Evolutionary conservation across 2,113 vertebrate species (phyloP), one percentile per base, ranked within the genome.

Genomic region (Butastur rufipennis): DNA sequence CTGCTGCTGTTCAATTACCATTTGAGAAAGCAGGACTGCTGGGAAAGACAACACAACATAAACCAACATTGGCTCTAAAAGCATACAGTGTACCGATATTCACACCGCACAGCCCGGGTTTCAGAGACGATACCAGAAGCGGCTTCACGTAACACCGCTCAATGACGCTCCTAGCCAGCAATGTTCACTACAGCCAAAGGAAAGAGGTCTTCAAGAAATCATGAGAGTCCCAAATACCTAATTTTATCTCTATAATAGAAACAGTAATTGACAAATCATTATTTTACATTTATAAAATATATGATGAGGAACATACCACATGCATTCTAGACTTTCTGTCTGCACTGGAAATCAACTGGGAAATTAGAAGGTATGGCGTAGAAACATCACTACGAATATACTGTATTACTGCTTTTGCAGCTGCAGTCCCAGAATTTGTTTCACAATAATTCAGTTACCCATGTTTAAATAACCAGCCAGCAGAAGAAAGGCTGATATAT

Each of bases 381-480:
- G 95, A 95, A 95, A 86, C 93, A 94, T 94, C 93, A 68, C 93
- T 83, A 70, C 4, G 31, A 94, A 80, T 93, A 95, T 91, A 87
- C 95, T 52, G 10, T 85, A 59, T 95, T 95, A 94, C 89, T 97
- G 96, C 96, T 97, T 97, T 89, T 97, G 93, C 97, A 96, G 97
- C 97, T 96, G 94, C 95, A 95, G 89, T 9, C 91, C 36, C 67
- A 96, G 91, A 97, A 97, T 93, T 94, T 97, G 95, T 94, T 97
- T 96, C 97, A 96, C 96, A 96, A 95, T 97, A 95, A 96, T 95
- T 95, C 94, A 94, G 96, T 97, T 97, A 95, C 93, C 93, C 93
- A 58, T 91, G 92, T 97, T 96, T 95, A 97, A 97, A 96, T 87
- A 97, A 97, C 91, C 88, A 96, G 90, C 71, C 88, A 96, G 81